Base-by-base conservation (phyloP, 2,888 invertebrate genomes). In the Leptinotarsa rubiginosa region DNA sequence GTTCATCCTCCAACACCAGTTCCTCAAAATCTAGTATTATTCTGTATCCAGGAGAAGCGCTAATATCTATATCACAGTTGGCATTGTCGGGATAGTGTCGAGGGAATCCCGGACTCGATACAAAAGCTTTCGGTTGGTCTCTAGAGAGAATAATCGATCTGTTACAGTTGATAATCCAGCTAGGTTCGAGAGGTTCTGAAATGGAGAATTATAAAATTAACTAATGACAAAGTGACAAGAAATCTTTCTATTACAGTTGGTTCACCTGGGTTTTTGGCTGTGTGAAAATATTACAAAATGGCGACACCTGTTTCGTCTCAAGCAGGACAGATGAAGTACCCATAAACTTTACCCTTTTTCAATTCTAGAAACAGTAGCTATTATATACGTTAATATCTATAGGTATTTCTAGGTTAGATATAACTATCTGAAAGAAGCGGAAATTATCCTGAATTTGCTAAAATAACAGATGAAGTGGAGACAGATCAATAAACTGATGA, bases 101-200 rank as follows among this genome's bases (percentile, higher is more conserved):
- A 0, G 96, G 96, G 87, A 94, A 96, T 54, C 93, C 93, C 2
- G 96, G 96, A 85, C 95, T 95, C 68, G 93, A 92, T n/a, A 95
- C 89, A 0, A 91, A 89, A 0, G 92, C 91, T 80, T 92, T 90
- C 0, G 93, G 92, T 84, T 92, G 91, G 77, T 92, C 91, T 82
- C 91, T 91, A 5, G 92, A 91, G 80, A 95, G 87, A 20, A 89
- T 85, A 10, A 95, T 89, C 0, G 93, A 92, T 83, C 92, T 90
- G 88, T 94, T 94, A 89, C 95, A 95, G 78, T 91, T 90, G 56
- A 88, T 86, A 10, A 87, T 83, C 89, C 89, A 89, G 74, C 84
- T 86, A 69, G 88, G 88, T 69, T 89, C 88, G 59, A 88, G 78
- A 2, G 88, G 86, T 78, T 89, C 90, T 90, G 80, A 25, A 84